Evolutionary conservation across 2,113 vertebrate species (phyloP).

Genomic region (Progne subis): DNA sequence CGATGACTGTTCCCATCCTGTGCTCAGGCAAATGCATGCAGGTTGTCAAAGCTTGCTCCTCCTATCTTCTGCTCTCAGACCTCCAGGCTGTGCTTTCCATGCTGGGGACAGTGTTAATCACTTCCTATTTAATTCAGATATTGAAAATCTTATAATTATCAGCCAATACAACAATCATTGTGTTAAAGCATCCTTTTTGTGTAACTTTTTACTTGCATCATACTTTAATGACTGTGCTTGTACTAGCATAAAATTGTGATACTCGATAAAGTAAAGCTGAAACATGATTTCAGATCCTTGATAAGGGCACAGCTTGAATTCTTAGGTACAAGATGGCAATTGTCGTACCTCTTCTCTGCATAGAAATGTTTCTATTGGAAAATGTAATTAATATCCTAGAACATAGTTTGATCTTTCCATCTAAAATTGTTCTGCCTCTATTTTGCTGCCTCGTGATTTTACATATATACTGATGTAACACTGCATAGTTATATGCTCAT

Average conservation of each 20-base stretch:
- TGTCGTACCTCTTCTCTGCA: background rate
- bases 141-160: background rate
- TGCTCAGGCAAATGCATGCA: background rate
- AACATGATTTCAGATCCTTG: background rate
- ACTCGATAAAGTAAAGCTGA: background rate
- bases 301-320: background rate
- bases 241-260: background rate
- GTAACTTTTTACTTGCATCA: background rate
- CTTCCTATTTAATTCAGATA: background rate
- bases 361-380: background rate
- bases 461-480: background rate
- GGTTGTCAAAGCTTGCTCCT: background rate
- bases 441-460: background rate
- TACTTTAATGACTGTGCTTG: background rate
- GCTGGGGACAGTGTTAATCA: background rate
- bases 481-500: background rate
- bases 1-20: background rate
- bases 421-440: background rate
- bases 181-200: background rate
- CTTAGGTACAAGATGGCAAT: background rate
- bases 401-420: background rate
- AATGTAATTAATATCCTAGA: background rate
- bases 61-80: background rate
- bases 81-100: background rate
- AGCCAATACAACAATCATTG: background rate